Base-by-base conservation (phyloP, 2,797 vertebrate species). In the Acanthurus tractus region DNA sequence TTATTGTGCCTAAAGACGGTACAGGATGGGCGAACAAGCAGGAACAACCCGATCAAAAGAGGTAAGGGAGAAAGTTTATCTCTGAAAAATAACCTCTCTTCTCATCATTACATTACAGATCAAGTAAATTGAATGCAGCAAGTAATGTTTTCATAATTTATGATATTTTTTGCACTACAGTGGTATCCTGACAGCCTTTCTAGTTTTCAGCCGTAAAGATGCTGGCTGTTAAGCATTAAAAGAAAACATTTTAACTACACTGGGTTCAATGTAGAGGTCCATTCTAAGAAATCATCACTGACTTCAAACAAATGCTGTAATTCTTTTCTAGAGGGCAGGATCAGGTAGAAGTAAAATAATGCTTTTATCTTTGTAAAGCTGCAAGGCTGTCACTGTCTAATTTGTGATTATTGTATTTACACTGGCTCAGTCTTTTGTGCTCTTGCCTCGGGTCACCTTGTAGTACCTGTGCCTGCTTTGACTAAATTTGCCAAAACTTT, bases 1-100 rank as follows among this genome's bases (percentile, higher is more conserved):
- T 97, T 93, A 98, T 99, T 91, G 97, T 99, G 93, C 98, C 98
- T 92, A 99, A 99, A 96, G 98, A 99, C 98, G 98, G 98, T 89
- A 98, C 98, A 96, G 98, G 98, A 99, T 99, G 98, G 98, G 98
- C 97, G 94, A 99, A 99, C 98, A 99, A 98, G 96, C 98, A 98
- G 96, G 98, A 99, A 89, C 97, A 97, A 93, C 95, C 96, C 96
- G 97, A 99, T 96, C 97, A 98, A 98, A 99, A 99, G 98, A 99
- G 96, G 98, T 99, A 77, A 78, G 78, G 38, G 3, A 52, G 45
- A 59, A 54, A 10, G 2, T 14, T 13, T 59, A 14, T 4, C 29
- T 15, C 6, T 17, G 7, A 15, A 23, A 58, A 44, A 3, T 0
- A 5, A 4, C 36, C 8, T 18, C 4, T 23, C 1, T 10, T 42